phyloP scores from a whole-genome alignment of 37 sponge, comb jelly and placozoan genomes.

The Oscarella lobularis region DNA sequence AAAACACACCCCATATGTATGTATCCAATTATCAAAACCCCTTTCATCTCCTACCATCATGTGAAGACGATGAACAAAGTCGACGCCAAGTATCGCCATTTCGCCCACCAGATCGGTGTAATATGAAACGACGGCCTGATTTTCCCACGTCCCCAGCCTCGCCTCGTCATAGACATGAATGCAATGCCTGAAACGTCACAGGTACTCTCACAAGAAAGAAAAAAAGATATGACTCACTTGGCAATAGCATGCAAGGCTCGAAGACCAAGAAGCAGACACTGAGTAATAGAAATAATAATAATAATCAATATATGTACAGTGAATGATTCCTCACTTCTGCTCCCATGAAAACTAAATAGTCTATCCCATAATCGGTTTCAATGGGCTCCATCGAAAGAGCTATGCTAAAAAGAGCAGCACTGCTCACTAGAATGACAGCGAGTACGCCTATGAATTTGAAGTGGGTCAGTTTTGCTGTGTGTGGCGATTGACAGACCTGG shows the following conservation, averaged over 20 bases:
- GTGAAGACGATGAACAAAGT: constrained; percentile 84
- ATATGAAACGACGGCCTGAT: constrained; percentile 52
- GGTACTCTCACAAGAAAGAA: not conserved
- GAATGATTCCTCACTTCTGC: constrained; percentile 1
- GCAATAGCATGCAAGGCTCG: constrained; percentile 36
- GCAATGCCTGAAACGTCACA: constrained; percentile 34
- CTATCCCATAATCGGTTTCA: constrained; percentile 8
- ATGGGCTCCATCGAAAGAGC: constrained; percentile 5
- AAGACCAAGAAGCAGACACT: constrained; percentile 44
- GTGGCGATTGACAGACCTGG: not conserved
- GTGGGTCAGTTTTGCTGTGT: not conserved
- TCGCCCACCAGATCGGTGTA: constrained; percentile 76
- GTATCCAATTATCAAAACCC: not conserved
- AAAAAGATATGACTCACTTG: constrained; percentile 7
- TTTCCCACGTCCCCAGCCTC: constrained; percentile 81
- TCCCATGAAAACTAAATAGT: constrained; percentile 9
- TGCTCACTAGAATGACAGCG: not conserved
- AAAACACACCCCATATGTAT: constrained; percentile 5
- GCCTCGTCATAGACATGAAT: constrained; percentile 88
- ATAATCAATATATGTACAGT: not conserved
- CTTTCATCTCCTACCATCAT: constrained; percentile 91
- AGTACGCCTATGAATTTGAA: not conserved
- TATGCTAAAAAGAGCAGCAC: not conserved
- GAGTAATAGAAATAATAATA: not conserved
- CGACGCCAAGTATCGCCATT: constrained; percentile 52